These are phyloP conservation scores for Nymphalis polychloros DNA, from an alignment of 2,888 invertebrate genomes.

Conservation along the genomic window DNA sequence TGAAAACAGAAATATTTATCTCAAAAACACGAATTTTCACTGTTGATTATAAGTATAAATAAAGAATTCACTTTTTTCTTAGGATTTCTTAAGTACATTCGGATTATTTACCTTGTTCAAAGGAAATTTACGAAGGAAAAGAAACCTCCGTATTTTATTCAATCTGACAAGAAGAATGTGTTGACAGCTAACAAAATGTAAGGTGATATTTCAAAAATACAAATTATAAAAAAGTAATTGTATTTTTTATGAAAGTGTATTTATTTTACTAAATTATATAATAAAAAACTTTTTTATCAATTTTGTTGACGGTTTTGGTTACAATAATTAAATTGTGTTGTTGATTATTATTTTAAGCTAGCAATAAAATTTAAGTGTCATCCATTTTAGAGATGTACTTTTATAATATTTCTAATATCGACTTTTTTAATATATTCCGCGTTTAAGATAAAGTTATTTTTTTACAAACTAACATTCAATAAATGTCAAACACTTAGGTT, in stretches of 20 bases:
- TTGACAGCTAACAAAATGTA: slow-evolving; percentile 50
- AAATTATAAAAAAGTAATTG: neutral
- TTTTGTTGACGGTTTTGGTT: neutral
- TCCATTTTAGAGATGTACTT: neutral
- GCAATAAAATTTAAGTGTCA: slow-evolving; percentile 3
- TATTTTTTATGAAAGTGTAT: neutral
- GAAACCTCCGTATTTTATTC: slow-evolving; percentile 30
- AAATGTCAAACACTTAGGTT: too few relatives aligned
- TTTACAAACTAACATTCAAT: too few relatives aligned
- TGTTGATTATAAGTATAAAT: slow-evolving; percentile 22
- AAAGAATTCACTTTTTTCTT: slow-evolving; percentile 35
- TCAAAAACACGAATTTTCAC: slow-evolving; percentile 39
- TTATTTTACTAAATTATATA: neutral
- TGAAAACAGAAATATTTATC: slow-evolving; percentile 33
- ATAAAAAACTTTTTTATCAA: neutral
- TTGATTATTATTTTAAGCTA: neutral
- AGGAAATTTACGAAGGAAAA: slow-evolving; percentile 38
- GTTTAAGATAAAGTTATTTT: too few relatives aligned
- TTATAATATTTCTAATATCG: neutral
- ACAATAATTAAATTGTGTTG: too few relatives aligned
- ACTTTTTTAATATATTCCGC: neutral
- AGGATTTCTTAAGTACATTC: slow-evolving; percentile 48
- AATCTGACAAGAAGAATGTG: slow-evolving; percentile 42
- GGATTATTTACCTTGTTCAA: slow-evolving; percentile 60
- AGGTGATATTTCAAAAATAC: neutral